Evolutionary conservation across 2,888 invertebrate genomes (phyloP), one percentile per base, ranked within the genome.

Genomic region (Protodeltote pygarga): DNA sequence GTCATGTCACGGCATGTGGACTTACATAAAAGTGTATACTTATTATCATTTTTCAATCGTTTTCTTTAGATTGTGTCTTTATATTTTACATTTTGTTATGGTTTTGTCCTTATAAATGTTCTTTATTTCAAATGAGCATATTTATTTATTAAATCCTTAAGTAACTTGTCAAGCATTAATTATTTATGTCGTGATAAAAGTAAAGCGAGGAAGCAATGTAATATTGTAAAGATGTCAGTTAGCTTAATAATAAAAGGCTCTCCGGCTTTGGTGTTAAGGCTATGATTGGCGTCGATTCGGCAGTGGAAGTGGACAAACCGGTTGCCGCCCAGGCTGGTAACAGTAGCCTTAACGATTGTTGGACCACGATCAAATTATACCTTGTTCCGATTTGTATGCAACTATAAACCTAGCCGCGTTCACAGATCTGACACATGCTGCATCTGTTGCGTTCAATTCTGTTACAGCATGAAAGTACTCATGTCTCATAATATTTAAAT

Each of bases 311-410:
- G 69, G 83, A 75, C 66, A 66, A 78, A 91, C 90, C 88, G 88
- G 90, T 89, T 82, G 54, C 57, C 65, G 69, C 58, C 64, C 61
- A 68, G 67, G 73, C 70, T 71, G 76, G 81, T 83, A 85, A 87
- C 90, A 86, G 91, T 89, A 89, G 89, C 87, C 75, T 79, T 79
- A 77, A 83, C 83, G 85, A 86, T 83, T 85, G 86, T 87, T 79
- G 80, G 76, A 66, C 75, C 78, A 79, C 79, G 81, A 85, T 88
- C 87, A 86, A 65, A 66, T 75, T 83, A 79, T 80, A 79, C 75
- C 81, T 79, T 75, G 81, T 79, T 77, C 75, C 74, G 75, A 79
- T 62, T 79, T 79, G 71, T 67, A 69, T 61, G 62, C 58, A 67
- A 49, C 65, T 55, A 50, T n/a, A 51, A 54, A 50, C 48, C 29